Conservation (phyloP, 2,888 invertebrate genomes). For the Tuta absoluta region DNA sequence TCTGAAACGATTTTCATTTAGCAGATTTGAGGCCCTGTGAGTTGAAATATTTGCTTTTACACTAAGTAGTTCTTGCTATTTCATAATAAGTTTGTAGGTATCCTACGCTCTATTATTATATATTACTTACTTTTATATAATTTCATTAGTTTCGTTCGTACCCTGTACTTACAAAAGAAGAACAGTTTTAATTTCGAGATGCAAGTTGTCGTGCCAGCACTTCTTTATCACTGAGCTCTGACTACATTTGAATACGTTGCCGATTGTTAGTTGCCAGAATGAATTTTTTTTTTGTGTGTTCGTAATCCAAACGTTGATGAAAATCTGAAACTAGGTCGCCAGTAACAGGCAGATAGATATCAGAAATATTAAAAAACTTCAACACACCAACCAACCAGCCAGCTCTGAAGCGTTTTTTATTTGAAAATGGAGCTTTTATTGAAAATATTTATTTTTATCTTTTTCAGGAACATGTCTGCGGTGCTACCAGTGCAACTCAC, state of each 20-base stretch:
- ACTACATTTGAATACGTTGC: slow-evolving; percentile 10
- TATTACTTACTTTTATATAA: too few species aligned
- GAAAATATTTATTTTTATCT: neutral
- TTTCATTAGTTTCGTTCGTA: too few species aligned
- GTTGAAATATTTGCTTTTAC: too few species aligned
- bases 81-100: too few species aligned
- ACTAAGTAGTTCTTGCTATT: too few species aligned
- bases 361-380: neutral
- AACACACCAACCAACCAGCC: neutral
- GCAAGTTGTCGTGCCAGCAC: neutral
- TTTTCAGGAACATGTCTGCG: slow-evolving; percentile 66
- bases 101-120: too few species aligned
- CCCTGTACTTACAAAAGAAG: neutral
- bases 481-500: slow-evolving; percentile 70
- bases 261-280: neutral
- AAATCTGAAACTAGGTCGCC: neutral
- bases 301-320: neutral
- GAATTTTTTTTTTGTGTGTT: neutral
- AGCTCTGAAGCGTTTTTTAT: neutral
- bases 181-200: neutral
- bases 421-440: neutral
- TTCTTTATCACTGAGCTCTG: slow-evolving; percentile 1
- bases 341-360: neutral
- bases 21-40: too few species aligned
- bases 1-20: too few species aligned